phyloP scores from a whole-genome alignment of 2,888 invertebrate genomes.

The Agrypnus murinus region DNA sequence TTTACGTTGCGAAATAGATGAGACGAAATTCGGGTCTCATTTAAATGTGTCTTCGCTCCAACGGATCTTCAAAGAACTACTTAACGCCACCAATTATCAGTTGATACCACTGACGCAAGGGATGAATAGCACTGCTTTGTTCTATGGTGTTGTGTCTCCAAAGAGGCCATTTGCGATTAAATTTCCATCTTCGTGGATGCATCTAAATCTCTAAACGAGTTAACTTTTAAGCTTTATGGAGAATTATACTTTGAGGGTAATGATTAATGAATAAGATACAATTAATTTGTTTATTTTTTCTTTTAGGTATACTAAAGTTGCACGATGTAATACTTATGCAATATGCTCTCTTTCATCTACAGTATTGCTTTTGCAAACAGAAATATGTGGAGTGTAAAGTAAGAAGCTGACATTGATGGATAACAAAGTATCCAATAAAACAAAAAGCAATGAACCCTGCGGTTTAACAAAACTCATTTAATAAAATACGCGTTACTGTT shows the following conservation, averaged over 20 bases:
- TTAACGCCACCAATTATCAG: constrained; percentile 45
- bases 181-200: constrained; percentile 17
- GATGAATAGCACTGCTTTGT: constrained; percentile 37
- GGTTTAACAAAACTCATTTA: constrained; percentile 30
- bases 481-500: constrained; percentile 24
- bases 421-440: constrained; percentile 34
- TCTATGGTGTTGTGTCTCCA: constrained; percentile 27
- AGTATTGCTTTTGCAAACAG: constrained; percentile 1
- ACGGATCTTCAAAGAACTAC: constrained; percentile 41
- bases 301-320: no score
- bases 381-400: constrained; percentile 6
- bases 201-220: constrained; percentile 13
- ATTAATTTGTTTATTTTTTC: no score
- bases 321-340: no score
- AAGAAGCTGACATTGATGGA: constrained; percentile 31
- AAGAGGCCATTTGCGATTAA: constrained; percentile 36
- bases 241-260: not conserved
- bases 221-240: not conserved
- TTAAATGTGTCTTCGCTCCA: constrained; percentile 40
- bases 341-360: not conserved
- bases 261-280: no score
- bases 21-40: constrained; percentile 25
- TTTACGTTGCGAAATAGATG: constrained; percentile 34
- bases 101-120: constrained; percentile 36
- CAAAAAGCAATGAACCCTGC: constrained; percentile 26